These are phyloP conservation scores for Lepus europaeus DNA, from an alignment of 2,113 vertebrate species.

Conservation along the genomic window DNA sequence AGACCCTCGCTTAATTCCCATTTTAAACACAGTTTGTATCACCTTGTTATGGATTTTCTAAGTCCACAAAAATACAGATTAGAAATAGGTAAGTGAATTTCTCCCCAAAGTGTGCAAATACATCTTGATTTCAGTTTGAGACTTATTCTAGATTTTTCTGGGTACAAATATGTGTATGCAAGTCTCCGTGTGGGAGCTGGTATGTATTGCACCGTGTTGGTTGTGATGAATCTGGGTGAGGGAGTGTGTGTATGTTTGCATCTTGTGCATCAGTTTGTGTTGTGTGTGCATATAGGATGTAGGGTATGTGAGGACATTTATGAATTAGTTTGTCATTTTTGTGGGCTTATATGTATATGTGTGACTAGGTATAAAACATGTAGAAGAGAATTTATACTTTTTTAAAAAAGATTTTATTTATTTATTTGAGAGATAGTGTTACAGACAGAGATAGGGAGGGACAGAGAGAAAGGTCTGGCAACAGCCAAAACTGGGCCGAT, in stretches of 20 bases:
- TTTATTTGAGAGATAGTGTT: too few relatives aligned
- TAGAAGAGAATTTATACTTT: constrained; percentile 22
- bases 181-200: not conserved
- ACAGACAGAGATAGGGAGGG: too few relatives aligned
- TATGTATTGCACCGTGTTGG: not conserved
- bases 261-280: constrained; percentile 39
- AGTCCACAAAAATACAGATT: constrained; percentile 18
- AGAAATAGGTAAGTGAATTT: not conserved
- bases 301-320: constrained; percentile 8
- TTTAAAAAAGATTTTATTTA: too few relatives aligned
- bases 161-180: not conserved
- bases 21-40: constrained; percentile 22
- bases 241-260: not conserved
- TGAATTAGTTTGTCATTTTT: constrained; percentile 53
- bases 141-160: constrained; percentile 15
- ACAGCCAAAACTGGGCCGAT: too few relatives aligned
- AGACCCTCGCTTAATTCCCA: constrained; percentile 30
- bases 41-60: not conserved
- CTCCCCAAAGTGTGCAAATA: not conserved
- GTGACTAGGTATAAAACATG: constrained; percentile 57
- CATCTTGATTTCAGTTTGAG: not conserved
- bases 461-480: too few relatives aligned
- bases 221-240: not conserved
- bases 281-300: not conserved
- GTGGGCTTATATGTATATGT: not conserved